A percentile compares a stretch with the other conserved stretches of the same genome.
Evolutionary conservation across 2,888 invertebrate species (phyloP).

Genomic region (Heliconius cydno): DNA sequence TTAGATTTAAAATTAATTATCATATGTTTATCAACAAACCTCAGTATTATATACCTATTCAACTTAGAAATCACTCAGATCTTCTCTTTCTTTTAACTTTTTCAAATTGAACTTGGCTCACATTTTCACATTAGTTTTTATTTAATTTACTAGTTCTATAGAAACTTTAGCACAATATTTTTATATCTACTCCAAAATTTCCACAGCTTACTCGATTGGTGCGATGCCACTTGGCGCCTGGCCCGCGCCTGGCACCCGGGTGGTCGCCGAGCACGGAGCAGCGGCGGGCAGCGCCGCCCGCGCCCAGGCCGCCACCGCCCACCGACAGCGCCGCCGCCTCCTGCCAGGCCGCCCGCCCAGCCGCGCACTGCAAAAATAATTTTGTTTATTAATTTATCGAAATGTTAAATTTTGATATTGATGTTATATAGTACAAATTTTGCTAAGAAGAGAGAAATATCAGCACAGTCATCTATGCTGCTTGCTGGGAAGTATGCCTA

Average conservation of each 20-base stretch:
- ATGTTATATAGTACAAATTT: not conserved
- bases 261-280: slow-evolving; percentile 86
- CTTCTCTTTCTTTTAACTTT: not conserved
- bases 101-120: not conserved
- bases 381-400: not conserved
- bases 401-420: not conserved
- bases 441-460: not conserved
- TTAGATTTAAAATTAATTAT: too few relatives aligned
- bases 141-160: too few relatives aligned
- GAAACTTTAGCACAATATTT: too few relatives aligned
- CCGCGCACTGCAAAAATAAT: slow-evolving; percentile 86
- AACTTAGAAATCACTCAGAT: too few relatives aligned
- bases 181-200: not conserved
- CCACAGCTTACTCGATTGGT: slow-evolving; percentile 88
- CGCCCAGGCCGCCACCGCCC: slow-evolving; percentile 79
- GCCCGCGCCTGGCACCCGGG: slow-evolving; percentile 80
- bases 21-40: too few relatives aligned
- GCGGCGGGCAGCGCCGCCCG: slow-evolving; percentile 81
- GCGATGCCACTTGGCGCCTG: slow-evolving; percentile 92
- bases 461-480: slow-evolving; percentile 1
- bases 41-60: too few relatives aligned
- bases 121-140: not conserved
- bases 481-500: not conserved
- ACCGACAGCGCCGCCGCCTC: slow-evolving; percentile 83
- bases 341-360: slow-evolving; percentile 93